These are phyloP conservation scores for Falco peregrinus DNA, from an alignment of 2,797 vertebrate genomes.

Conservation along the genomic window DNA sequence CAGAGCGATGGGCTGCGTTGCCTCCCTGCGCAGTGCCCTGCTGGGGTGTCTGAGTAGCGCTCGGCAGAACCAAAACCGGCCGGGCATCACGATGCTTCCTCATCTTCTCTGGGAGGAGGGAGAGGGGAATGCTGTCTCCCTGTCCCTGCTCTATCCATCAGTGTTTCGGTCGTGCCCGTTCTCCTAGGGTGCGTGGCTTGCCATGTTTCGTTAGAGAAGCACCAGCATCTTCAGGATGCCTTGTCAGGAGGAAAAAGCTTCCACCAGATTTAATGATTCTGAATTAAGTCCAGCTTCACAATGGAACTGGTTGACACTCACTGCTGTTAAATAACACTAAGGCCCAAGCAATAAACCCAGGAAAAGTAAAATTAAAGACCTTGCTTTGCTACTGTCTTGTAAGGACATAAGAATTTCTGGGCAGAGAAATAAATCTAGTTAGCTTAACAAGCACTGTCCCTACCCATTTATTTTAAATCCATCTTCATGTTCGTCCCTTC, in stretches of 20 bases:
- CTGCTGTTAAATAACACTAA: slow-evolving; percentile 7
- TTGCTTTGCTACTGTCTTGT: not conserved
- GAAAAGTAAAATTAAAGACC: slow-evolving; percentile 57
- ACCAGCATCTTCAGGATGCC: not conserved
- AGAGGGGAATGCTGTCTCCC: not conserved
- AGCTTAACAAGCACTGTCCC: slow-evolving; percentile 50
- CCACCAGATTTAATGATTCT: not conserved
- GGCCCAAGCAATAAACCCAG: slow-evolving; percentile 21
- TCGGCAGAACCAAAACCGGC: not conserved
- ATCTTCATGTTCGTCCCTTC: slow-evolving; percentile 29
- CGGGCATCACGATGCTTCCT: not conserved
- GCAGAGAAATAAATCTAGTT: slow-evolving; percentile 49
- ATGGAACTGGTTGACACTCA: not conserved
- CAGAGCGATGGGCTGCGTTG: not conserved
- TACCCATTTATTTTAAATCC: slow-evolving; percentile 53
- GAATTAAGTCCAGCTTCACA: not conserved
- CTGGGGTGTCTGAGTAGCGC: not conserved
- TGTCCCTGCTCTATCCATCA: accelerated
- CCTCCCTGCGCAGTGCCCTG: not conserved
- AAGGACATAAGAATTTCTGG: slow-evolving; percentile 37
- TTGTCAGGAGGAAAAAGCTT: not conserved
- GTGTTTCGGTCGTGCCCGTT: not conserved
- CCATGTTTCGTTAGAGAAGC: not conserved
- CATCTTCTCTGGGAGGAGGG: not conserved
- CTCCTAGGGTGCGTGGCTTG: accelerated